Evolutionary conservation across 2,113 vertebrate species (phyloP).

Genomic region (Aix galericulata): DNA sequence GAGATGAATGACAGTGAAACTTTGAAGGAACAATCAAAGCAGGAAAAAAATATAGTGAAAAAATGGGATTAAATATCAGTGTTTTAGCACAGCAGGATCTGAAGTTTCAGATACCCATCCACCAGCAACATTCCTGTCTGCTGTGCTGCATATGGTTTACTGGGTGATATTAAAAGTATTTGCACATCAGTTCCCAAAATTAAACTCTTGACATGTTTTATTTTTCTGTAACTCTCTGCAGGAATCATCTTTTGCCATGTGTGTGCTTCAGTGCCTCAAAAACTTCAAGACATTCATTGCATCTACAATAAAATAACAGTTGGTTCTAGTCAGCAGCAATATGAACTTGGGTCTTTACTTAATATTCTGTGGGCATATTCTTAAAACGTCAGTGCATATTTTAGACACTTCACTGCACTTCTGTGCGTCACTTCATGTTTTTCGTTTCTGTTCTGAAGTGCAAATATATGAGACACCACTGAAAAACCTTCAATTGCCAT

Average conservation of each 20-base stretch:
- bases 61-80: neutral
- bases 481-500: constrained; percentile 38
- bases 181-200: neutral
- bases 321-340: neutral
- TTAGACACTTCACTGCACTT: constrained; percentile 42
- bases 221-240: neutral
- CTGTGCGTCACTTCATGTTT: constrained; percentile 38
- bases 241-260: neutral
- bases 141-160: neutral
- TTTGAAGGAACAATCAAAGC: neutral
- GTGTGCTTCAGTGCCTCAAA: neutral
- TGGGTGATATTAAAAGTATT: neutral
- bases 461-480: constrained; percentile 34
- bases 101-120: neutral
- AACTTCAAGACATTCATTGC: neutral
- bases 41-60: neutral
- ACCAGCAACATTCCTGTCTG: neutral
- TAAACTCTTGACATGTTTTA: neutral
- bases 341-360: neutral
- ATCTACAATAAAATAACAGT: neutral
- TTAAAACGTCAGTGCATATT: constrained; percentile 47
- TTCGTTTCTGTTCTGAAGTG: constrained; percentile 46
- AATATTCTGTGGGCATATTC: constrained; percentile 50
- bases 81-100: neutral
- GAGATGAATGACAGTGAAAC: neutral